A percentile compares a stretch with the other conserved stretches of the same genome.
These are phyloP conservation scores for Potorous gilbertii DNA, from an alignment of 2,797 vertebrate genomes.

Conservation along the genomic window DNA sequence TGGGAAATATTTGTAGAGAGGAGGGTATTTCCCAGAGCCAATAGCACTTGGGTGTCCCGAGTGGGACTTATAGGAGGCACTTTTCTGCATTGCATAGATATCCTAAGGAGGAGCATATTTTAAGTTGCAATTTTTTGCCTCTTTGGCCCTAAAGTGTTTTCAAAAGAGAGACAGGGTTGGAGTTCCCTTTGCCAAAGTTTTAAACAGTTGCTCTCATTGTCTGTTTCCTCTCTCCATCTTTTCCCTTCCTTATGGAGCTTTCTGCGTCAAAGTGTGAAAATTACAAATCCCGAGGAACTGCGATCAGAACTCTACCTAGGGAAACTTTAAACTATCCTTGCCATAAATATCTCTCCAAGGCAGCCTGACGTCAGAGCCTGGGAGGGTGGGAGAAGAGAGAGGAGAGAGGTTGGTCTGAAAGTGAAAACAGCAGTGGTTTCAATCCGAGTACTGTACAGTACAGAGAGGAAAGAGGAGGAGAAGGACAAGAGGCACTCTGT, in stretches of 20 bases:
- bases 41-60: not conserved
- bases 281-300: constrained; percentile 64
- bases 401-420: constrained; percentile 77
- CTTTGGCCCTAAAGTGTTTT: constrained; percentile 73
- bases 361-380: constrained; percentile 84
- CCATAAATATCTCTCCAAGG: constrained; percentile 82
- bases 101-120: not conserved
- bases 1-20: not conserved
- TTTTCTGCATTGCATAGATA: not conserved
- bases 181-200: constrained; percentile 66
- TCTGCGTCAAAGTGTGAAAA: constrained; percentile 72
- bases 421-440: constrained; percentile 79
- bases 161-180: constrained; percentile 66
- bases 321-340: constrained; percentile 76
- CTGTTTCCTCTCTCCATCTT: not conserved
- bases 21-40: not conserved
- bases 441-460: constrained; percentile 58
- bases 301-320: constrained; percentile 78
- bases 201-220: constrained; percentile 64
- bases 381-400: constrained; percentile 71
- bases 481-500: constrained; percentile 53
- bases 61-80: not conserved
- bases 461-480: constrained; percentile 53
- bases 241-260: constrained; percentile 21
- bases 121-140: constrained; percentile 69